These are phyloP conservation scores for Nomada ruficornis DNA, from an alignment of 2,888 invertebrate genomes.

Conservation along the genomic window DNA sequence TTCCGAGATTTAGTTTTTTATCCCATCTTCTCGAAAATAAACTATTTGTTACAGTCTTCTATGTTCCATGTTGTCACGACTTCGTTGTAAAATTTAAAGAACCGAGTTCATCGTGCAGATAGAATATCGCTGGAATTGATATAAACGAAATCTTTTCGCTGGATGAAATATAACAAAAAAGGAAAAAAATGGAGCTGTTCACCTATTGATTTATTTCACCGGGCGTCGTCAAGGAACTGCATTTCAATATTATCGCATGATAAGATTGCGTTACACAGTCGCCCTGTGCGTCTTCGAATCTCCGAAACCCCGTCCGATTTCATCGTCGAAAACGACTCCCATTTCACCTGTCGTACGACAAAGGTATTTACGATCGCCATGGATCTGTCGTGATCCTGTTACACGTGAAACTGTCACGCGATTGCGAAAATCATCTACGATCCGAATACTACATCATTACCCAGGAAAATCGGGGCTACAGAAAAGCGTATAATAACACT, in stretches of 20 bases:
- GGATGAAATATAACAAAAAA: slow-evolving; percentile 56
- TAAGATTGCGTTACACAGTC: slow-evolving; percentile 76
- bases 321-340: slow-evolving; percentile 4
- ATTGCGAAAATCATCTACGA: slow-evolving; percentile 18
- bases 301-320: background rate
- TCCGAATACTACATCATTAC: too few relatives aligned
- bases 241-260: slow-evolving; percentile 82
- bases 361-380: slow-evolving; percentile 23
- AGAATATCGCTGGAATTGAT: background rate
- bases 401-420: background rate
- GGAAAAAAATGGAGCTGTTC: slow-evolving; percentile 47
- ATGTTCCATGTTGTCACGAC: background rate
- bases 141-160: slow-evolving; percentile 40
- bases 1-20: background rate
- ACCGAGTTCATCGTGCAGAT: background rate
- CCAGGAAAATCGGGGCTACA: too few relatives aligned
- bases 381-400: background rate
- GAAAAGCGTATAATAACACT: too few relatives aligned
- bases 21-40: background rate
- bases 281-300: slow-evolving; percentile 52
- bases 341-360: slow-evolving; percentile 20
- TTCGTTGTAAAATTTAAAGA: background rate
- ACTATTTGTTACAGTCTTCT: background rate
- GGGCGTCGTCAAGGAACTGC: slow-evolving; percentile 81
- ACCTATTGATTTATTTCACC: slow-evolving; percentile 79